Conservation (phyloP, 2,797 vertebrate genomes). For the Danio kyathit region DNA sequence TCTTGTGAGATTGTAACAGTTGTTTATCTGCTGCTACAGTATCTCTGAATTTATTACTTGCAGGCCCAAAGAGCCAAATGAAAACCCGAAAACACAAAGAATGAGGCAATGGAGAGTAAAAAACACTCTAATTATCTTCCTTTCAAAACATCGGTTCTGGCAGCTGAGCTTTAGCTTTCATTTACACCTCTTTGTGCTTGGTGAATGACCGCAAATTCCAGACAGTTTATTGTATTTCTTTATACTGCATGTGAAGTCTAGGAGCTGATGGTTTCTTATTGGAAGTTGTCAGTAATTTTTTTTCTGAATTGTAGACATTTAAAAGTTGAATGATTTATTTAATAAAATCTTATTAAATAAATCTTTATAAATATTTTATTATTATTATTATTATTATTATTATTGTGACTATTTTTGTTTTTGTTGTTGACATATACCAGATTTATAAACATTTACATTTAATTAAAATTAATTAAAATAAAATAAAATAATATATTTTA, state of each 20-base stretch:
- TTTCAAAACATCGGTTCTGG: constrained; percentile 57
- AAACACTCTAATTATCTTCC: constrained; percentile 63
- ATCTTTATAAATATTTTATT: too few relatives aligned
- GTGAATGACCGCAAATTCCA: constrained; percentile 28
- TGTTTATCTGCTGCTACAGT: constrained; percentile 45
- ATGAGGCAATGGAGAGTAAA: constrained; percentile 41
- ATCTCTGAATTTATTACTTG: constrained; percentile 55
- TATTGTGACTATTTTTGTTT: too few relatives aligned
- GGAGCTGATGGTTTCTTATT: background rate
- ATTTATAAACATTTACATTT: too few relatives aligned
- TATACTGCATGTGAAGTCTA: background rate
- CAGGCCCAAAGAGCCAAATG: constrained; percentile 53
- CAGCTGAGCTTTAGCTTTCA: constrained; percentile 49
- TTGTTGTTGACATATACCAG: too few relatives aligned
- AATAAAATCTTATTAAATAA: too few relatives aligned
- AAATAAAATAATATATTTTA: too few relatives aligned
- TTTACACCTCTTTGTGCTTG: constrained; percentile 56
- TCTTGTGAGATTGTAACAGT: constrained; percentile 56
- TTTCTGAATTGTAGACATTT: too few relatives aligned
- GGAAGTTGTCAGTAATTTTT: too few relatives aligned
- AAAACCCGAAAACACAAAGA: constrained; percentile 56
- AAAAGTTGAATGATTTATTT: too few relatives aligned
- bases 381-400: too few relatives aligned
- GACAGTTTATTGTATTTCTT: background rate
- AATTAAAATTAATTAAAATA: too few relatives aligned